Conservation (phyloP, 1,140 invertebrate species). For the Hormaphis cornu region DNA sequence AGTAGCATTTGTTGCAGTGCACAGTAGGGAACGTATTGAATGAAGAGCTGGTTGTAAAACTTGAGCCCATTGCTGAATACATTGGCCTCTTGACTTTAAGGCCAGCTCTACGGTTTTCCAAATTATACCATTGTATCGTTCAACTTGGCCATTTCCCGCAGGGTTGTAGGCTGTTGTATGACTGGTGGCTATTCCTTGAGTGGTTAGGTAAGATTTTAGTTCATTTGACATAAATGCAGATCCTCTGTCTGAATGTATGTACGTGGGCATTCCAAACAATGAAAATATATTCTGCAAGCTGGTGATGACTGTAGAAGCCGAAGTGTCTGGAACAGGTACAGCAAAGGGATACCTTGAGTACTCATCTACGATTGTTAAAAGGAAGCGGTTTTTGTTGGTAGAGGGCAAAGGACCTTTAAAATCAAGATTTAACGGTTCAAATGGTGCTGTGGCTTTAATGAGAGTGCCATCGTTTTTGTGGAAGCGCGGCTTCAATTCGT, state of each 20-base stretch:
- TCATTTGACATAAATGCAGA: constrained; percentile 36
- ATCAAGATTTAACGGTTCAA: constrained; percentile 38
- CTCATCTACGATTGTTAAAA: constrained; percentile 40
- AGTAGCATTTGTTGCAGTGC: neutral
- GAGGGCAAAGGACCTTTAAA: constrained; percentile 39
- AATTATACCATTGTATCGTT: neutral
- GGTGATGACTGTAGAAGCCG: constrained; percentile 36
- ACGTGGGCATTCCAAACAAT: constrained; percentile 36
- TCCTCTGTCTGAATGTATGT: constrained; percentile 37
- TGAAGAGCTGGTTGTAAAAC: neutral
- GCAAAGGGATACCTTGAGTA: constrained; percentile 41
- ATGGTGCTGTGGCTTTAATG: constrained; percentile 38
- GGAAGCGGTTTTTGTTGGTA: constrained; percentile 37
- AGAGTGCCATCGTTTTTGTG: constrained; percentile 22
- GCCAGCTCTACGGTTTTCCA: neutral
- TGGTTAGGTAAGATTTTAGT: constrained; percentile 30
- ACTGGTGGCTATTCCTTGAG: neutral
- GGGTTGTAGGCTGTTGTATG: neutral
- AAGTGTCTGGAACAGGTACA: constrained; percentile 35
- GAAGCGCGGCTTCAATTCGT: constrained; percentile 35
- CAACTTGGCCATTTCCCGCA: neutral
- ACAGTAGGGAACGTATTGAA: neutral
- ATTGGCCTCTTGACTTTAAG: neutral
- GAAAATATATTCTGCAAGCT: constrained; percentile 35
- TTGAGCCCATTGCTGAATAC: neutral